Evolutionary conservation across 1,140 invertebrate genomes (phyloP).

Genomic region (Rhysida immarginata): DNA sequence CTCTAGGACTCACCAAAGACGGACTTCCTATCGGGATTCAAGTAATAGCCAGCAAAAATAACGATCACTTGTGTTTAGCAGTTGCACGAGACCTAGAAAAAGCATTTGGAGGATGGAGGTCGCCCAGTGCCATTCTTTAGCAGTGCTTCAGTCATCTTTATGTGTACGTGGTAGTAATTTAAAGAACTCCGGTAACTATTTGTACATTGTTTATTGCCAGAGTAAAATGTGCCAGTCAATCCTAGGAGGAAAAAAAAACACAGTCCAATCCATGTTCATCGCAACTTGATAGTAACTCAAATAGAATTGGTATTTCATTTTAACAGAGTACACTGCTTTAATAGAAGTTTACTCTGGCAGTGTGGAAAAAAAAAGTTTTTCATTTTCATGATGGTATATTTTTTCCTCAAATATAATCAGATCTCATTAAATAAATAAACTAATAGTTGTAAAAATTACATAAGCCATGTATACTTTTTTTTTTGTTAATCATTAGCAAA

Average conservation of each 20-base stretch:
- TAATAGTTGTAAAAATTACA: too few relatives aligned
- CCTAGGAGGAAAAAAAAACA: not conserved
- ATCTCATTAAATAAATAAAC: too few relatives aligned
- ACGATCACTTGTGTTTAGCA: slow-evolving; percentile 20
- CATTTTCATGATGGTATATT: too few relatives aligned
- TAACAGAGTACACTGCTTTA: too few relatives aligned
- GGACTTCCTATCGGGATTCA: slow-evolving; percentile 33
- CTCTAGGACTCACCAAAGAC: slow-evolving; percentile 28
- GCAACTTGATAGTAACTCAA: not conserved
- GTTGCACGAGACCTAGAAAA: slow-evolving; percentile 23
- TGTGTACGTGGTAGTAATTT: not conserved
- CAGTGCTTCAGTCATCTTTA: too few relatives aligned
- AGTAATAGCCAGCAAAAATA: slow-evolving; percentile 16
- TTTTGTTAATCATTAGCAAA: too few relatives aligned
- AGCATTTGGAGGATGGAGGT: slow-evolving; percentile 23
- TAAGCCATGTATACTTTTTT: too few relatives aligned
- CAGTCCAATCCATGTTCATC: not conserved
- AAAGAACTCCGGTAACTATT: not conserved
- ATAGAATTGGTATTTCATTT: not conserved
- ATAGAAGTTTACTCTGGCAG: too few relatives aligned
- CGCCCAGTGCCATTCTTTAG: slow-evolving; percentile 6
- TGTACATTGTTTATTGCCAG: not conserved
- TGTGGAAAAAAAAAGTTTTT: too few relatives aligned
- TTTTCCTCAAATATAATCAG: too few relatives aligned
- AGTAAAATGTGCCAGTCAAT: too few relatives aligned